phyloP scores from a whole-genome alignment of 1,140 invertebrate genomes.

The Pygmarrhopalites habei region DNA sequence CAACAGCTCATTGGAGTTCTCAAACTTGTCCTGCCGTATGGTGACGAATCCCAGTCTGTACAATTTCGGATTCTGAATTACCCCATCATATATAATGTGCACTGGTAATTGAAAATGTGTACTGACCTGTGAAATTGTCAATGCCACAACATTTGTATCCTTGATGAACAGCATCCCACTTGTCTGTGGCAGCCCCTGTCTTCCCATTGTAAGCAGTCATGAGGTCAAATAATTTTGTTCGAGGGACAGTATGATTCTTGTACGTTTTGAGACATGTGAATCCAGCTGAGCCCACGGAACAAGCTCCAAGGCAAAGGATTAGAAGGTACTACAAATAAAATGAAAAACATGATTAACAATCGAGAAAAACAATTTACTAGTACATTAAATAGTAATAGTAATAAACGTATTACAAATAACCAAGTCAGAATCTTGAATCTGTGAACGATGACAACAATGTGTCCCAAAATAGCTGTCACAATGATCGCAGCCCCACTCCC shows the following conservation, averaged over 20 bases:
- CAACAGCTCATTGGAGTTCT: slow-evolving; percentile 16
- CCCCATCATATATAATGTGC: too few species aligned
- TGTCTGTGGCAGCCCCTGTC: not conserved
- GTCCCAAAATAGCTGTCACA: not conserved
- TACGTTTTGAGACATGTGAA: not conserved
- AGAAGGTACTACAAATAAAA: slow-evolving; percentile 1
- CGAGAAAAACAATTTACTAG: too few species aligned
- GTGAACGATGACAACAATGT: not conserved
- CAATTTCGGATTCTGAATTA: too few species aligned
- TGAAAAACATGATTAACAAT: not conserved
- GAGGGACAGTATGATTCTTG: not conserved
- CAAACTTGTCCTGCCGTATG: slow-evolving; percentile 15
- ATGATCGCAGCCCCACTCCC: not conserved
- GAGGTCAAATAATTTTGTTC: not conserved
- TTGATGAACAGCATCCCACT: slow-evolving; percentile 9
- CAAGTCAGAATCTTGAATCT: slow-evolving; percentile 11
- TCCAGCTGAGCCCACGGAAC: not conserved
- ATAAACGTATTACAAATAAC: not conserved
- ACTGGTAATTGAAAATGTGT: too few species aligned
- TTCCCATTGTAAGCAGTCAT: slow-evolving; percentile 4
- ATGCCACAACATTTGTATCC: slow-evolving; percentile 18
- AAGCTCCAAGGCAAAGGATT: not conserved
- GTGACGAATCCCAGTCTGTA: slow-evolving; percentile 16
- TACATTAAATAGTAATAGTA: not conserved
- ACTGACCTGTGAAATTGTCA: slow-evolving; percentile 11